Evolutionary conservation across 2,113 vertebrate species (phyloP).

Genomic region (Leiothrix lutea): DNA sequence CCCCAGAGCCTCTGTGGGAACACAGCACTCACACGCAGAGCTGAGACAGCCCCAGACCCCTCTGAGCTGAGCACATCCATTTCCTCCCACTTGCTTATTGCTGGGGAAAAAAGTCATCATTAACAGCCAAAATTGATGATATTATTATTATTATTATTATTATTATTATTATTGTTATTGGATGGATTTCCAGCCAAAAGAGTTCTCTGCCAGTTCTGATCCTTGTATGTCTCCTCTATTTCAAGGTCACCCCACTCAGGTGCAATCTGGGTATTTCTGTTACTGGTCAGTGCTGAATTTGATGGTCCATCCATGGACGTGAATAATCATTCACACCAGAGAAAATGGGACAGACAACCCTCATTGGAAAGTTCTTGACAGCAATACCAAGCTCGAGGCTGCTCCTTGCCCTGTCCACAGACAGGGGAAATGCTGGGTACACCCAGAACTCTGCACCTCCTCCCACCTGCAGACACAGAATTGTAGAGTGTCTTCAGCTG

Average conservation of each 20-base stretch:
- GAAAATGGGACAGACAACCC: background rate
- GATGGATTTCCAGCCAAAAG: background rate
- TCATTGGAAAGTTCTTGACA: background rate
- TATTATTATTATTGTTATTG: no score
- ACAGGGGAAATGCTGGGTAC: background rate
- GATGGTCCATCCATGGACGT: background rate
- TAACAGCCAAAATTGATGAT: background rate
- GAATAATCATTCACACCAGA: background rate
- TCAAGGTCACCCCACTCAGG: background rate
- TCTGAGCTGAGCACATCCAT: background rate
- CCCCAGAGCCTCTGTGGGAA: background rate
- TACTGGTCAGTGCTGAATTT: background rate
- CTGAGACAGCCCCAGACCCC: background rate
- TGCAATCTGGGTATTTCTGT: background rate
- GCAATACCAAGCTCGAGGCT: background rate
- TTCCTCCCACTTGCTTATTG: background rate
- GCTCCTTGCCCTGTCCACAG: background rate
- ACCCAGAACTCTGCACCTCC: background rate
- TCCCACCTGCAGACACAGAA: background rate
- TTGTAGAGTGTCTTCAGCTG: background rate
- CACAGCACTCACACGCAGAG: fast-evolving
- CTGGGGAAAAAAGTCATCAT: background rate
- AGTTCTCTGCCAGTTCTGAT: background rate
- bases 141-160: no score
- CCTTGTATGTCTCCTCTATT: background rate